phyloP scores from a whole-genome alignment of 2,888 invertebrate genomes.

The Leucoma salicis region DNA sequence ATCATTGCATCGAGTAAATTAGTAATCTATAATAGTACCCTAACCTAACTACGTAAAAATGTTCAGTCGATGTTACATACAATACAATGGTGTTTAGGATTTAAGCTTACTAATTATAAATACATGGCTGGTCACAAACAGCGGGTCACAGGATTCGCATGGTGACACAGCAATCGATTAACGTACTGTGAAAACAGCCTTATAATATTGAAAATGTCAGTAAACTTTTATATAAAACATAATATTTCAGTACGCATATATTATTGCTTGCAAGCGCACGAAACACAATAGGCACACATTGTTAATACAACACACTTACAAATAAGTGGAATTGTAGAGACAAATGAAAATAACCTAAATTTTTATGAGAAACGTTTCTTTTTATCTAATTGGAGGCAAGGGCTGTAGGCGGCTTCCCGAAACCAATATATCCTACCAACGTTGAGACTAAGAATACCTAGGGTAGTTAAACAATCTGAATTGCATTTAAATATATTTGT shows the following conservation, averaged over 20 bases:
- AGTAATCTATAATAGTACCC: constrained; percentile 49
- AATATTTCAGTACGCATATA: constrained; percentile 32
- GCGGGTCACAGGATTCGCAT: constrained; percentile 37
- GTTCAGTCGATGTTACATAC: constrained; percentile 81
- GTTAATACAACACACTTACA: constrained; percentile 46
- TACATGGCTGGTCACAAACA: constrained; percentile 29
- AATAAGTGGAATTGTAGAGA: constrained; percentile 58
- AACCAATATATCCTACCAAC: no score
- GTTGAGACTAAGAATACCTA: no score
- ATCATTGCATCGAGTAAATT: constrained; percentile 48
- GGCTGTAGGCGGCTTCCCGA: not conserved
- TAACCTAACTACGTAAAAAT: constrained; percentile 77
- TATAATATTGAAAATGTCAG: constrained; percentile 48
- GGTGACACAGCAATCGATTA: constrained; percentile 30
- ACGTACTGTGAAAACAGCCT: constrained; percentile 46
- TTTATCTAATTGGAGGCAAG: not conserved
- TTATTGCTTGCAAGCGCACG: constrained; percentile 62
- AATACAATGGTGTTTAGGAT: constrained; percentile 64
- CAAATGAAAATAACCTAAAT: constrained; percentile 47
- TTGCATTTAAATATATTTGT: no score
- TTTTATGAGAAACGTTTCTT: constrained; percentile 17
- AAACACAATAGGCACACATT: constrained; percentile 61
- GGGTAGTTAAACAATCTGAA: no score
- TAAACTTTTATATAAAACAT: constrained; percentile 45
- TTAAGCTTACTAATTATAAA: constrained; percentile 52